Conservation (phyloP, 2,888 invertebrate species). For the Criorhina ranunculi region DNA sequence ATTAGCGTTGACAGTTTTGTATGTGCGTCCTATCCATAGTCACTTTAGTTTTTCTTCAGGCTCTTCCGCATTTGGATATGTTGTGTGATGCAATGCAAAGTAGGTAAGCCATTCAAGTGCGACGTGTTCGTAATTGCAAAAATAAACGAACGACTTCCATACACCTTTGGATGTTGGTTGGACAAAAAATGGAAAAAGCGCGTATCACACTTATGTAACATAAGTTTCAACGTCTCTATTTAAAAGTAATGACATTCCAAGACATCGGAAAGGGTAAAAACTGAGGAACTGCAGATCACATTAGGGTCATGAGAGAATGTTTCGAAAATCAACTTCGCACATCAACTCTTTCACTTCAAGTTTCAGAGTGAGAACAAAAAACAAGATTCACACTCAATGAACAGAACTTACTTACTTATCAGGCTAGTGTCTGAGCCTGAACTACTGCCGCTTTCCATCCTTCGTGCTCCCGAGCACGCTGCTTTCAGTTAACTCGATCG, state of each 20-base stretch:
- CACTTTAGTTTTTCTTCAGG: not conserved
- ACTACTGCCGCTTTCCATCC: too few relatives aligned
- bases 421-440: too few relatives aligned
- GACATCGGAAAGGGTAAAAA: constrained; percentile 23
- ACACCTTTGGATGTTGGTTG: constrained; percentile 2
- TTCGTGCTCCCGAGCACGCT: too few relatives aligned
- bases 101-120: constrained; percentile 28
- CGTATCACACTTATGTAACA: constrained; percentile 23
- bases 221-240: constrained; percentile 29
- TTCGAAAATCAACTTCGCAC: too few relatives aligned
- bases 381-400: too few relatives aligned
- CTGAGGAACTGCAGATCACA: too few relatives aligned
- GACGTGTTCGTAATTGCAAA: constrained; percentile 17
- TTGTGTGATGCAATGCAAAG: constrained; percentile 25
- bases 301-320: too few relatives aligned
- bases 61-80: constrained; percentile 37
- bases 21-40: not conserved
- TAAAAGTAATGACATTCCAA: constrained; percentile 38
- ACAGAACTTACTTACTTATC: too few relatives aligned
- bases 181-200: not conserved
- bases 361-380: too few relatives aligned
- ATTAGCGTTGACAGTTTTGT: constrained; percentile 4
- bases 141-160: constrained; percentile 19
- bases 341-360: constrained; percentile 31
- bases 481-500: too few relatives aligned